phyloP scores from a whole-genome alignment of 2,888 invertebrate genomes.

The Ypsolopha scabrella region DNA sequence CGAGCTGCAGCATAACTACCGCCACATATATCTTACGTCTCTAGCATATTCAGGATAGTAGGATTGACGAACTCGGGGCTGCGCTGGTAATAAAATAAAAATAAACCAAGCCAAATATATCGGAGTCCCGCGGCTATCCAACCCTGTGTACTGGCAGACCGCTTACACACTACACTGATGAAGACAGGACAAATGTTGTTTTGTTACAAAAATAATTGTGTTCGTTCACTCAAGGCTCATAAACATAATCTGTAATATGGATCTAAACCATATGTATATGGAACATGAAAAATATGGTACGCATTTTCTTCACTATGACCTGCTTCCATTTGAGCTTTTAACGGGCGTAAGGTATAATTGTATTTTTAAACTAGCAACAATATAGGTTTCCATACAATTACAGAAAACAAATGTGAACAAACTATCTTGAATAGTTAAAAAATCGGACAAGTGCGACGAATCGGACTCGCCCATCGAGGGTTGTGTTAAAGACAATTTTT shows the following conservation, averaged over 20 bases:
- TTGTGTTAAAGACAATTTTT: no score
- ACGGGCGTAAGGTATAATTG: no score
- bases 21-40: neutral
- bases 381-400: no score
- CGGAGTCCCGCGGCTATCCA: neutral
- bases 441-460: no score
- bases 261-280: conserved; percentile 3
- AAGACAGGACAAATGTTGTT: neutral
- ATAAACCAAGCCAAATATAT: neutral
- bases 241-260: neutral
- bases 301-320: no score
- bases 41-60: neutral
- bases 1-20: no score
- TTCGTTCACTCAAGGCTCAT: neutral
- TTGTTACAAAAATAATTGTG: neutral
- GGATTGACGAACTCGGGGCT: conserved; percentile 14
- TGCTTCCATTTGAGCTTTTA: no score
- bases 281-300: no score
- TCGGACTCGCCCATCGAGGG: no score
- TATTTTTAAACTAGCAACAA: no score
- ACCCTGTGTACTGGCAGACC: neutral
- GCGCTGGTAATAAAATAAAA: conserved; percentile 32
- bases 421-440: no score
- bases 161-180: neutral
- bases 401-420: no score